These are phyloP conservation scores for Aplodontia rufa DNA, from an alignment of 2,113 vertebrate genomes.

Conservation along the genomic window DNA sequence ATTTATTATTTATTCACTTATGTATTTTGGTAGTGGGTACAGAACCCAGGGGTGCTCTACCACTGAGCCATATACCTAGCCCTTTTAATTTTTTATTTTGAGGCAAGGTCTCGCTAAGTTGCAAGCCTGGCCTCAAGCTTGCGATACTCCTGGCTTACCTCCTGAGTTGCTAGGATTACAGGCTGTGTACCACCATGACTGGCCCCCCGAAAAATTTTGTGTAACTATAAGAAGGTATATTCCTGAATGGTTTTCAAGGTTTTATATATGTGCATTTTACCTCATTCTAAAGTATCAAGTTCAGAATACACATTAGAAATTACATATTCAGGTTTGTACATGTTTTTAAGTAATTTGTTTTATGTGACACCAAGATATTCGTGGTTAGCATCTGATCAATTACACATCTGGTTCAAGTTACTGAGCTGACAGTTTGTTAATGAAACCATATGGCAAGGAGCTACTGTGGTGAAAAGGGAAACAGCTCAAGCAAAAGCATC, in stretches of 20 bases:
- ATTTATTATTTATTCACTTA: too few relatives aligned
- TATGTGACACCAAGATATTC: conserved; percentile 49
- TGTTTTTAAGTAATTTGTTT: conserved; percentile 44
- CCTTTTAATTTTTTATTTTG: too few relatives aligned
- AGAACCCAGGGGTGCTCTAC: too few relatives aligned
- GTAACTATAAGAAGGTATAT: conserved; percentile 44
- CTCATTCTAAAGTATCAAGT: neutral
- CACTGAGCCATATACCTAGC: too few relatives aligned
- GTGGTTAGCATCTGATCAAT: neutral
- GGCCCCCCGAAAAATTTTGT: neutral
- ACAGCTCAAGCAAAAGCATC: neutral
- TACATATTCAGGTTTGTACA: neutral
- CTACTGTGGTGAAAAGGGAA: neutral
- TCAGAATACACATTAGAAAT: neutral
- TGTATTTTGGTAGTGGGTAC: too few relatives aligned
- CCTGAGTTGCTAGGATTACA: too few relatives aligned
- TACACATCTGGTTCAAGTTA: conserved; percentile 54
- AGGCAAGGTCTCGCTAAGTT: too few relatives aligned
- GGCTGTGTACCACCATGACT: too few relatives aligned
- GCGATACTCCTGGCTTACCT: too few relatives aligned
- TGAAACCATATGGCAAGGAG: conserved; percentile 24
- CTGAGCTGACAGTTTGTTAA: neutral
- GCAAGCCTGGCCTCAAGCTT: too few relatives aligned
- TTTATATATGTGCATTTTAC: neutral
- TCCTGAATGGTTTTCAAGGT: conserved; percentile 6